Base-by-base conservation (phyloP, 2,113 vertebrate species). In the Ahaetulla prasina region DNA sequence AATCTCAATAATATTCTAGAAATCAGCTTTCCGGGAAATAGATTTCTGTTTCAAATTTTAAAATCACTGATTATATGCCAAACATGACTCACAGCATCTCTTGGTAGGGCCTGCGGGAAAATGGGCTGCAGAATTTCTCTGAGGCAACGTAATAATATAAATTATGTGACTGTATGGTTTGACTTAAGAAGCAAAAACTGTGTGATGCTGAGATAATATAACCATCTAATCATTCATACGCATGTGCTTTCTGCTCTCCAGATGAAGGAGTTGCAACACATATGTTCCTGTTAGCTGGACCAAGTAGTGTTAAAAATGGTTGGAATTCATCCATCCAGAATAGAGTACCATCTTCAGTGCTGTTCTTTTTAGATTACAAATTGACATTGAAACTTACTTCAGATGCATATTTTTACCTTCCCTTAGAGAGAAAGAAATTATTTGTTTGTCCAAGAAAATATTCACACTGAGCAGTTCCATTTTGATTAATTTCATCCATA, bases 401-500 rank as follows among this genome's bases (percentile, higher is more conserved):
- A 63, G 5, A 80, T 88, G 25, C 27, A 89, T n/a, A 52, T 55
- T 89, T 88, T 90, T 84, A 35, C 50, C 30, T 30, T 91, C 22
- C 2, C 30, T 53, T 89, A 92, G 68, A 22, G 30, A 63, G 50
- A n/a, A 68, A 1, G 3, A 22, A 35, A 55, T n/a, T 18, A 50
- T 57, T 52, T 87, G 12, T 47, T 55, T 35, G 91, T 94, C 68
- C 54, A 85, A 11, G 86, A 54, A 57, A 92, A 5, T 27, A 35
- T 85, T 9, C 30, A 4, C 30, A 16, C 12, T 85, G 14, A n/a
- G 35, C 12, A 25, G 52, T 49, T 16, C 90, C 16, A 2, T 11
- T 90, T 52, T 53, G 88, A 23, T 87, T 57, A 30, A 68, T 84
- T 9, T 95, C 47, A 94, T 89, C 89, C 50, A 96, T 11, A 92